Conservation (phyloP, 2,888 invertebrate genomes). For the Cataglyphis albicans region DNA sequence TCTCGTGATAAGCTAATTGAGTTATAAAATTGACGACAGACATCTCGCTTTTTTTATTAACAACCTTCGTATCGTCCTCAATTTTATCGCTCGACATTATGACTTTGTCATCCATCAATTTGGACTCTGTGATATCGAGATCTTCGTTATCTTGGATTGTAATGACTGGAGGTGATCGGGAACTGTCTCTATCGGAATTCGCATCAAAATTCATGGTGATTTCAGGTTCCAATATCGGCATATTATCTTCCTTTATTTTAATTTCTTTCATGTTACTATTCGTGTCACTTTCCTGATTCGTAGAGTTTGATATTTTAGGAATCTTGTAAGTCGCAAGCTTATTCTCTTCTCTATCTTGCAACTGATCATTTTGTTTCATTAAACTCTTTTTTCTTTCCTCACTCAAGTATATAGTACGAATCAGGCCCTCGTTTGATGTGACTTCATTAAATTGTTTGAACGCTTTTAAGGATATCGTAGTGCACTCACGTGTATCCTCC, state of each 20-base stretch:
- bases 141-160: conserved; percentile 78
- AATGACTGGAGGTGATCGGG: conserved; percentile 83
- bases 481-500: conserved; percentile 35
- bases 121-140: conserved; percentile 24
- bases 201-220: conserved; percentile 71
- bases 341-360: conserved; percentile 8
- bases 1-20: conserved; percentile 84
- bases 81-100: conserved; percentile 65
- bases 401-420: not conserved
- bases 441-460: conserved; percentile 51
- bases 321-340: conserved; percentile 21
- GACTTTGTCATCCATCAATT: conserved; percentile 61
- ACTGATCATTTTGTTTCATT: not conserved
- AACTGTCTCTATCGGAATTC: conserved; percentile 78
- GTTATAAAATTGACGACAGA: conserved; percentile 82
- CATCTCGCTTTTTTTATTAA: conserved; percentile 74
- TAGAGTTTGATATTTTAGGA: conserved; percentile 23
- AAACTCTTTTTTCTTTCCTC: conserved; percentile 13
- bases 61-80: conserved; percentile 64
- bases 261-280: conserved; percentile 24
- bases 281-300: conserved; percentile 9
- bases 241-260: conserved; percentile 76
- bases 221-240: conserved; percentile 82
- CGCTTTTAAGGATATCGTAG: conserved; percentile 69
- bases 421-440: not conserved